A percentile compares a stretch with the other conserved stretches of the same genome.
These are phyloP conservation scores for Autographa gamma DNA, from an alignment of 2,888 invertebrate species.

Conservation along the genomic window DNA sequence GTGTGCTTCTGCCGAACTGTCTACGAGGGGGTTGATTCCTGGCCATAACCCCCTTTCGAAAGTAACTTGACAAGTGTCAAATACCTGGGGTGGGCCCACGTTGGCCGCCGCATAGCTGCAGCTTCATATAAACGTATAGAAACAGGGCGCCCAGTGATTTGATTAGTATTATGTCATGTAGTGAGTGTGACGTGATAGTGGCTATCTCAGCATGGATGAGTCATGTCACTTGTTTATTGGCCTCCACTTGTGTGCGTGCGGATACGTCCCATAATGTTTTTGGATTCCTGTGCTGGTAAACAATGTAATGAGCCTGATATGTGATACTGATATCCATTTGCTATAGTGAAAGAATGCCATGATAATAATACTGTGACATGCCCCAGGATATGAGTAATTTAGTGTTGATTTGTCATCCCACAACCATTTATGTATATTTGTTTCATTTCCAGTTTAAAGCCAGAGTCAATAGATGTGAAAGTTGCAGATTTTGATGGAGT, in stretches of 20 bases:
- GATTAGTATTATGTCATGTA: conserved; percentile 67
- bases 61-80: conserved; percentile 85
- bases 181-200: conserved; percentile 77
- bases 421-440: conserved; percentile 39
- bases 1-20: conserved; percentile 54
- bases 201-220: conserved; percentile 83
- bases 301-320: conserved; percentile 70
- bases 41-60: conserved; percentile 81
- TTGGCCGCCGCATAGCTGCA: conserved; percentile 73
- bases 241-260: conserved; percentile 76
- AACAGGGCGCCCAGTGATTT: conserved; percentile 54
- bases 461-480: conserved; percentile 97
- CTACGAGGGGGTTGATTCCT: conserved; percentile 67
- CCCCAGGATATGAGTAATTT: conserved; percentile 68
- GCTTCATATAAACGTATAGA: conserved; percentile 54
- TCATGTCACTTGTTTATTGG: conserved; percentile 82
- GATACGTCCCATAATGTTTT: conserved; percentile 83
- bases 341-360: conserved; percentile 45
- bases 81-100: conserved; percentile 87
- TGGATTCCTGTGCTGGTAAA: conserved; percentile 78
- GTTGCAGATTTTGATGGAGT: conserved; percentile 99
- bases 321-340: conserved; percentile 54
- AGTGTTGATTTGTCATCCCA: conserved; percentile 46
- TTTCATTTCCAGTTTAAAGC: conserved; percentile 94
- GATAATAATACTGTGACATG: conserved; percentile 43